Conservation (phyloP, 2,113 vertebrate species). For the Actenoides lindsayi region DNA sequence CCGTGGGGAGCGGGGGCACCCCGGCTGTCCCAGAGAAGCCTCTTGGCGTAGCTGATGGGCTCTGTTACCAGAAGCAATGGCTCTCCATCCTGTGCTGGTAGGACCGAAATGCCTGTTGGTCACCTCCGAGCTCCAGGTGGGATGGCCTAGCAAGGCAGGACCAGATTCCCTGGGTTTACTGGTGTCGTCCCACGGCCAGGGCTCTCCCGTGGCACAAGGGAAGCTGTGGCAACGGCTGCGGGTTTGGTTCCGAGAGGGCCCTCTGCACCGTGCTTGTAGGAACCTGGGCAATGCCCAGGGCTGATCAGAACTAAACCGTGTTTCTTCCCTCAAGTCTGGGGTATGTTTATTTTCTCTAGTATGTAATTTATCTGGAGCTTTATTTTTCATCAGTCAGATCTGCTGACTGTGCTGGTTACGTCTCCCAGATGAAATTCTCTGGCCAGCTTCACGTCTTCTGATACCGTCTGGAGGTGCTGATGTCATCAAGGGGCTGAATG, state of each 20-base stretch:
- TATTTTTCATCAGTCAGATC: slow-evolving; percentile 1
- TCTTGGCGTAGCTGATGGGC: rapidly evolving
- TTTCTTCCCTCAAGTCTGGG: neutral
- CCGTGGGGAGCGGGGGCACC: neutral
- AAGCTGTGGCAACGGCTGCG: rapidly evolving
- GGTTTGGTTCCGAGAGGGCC: neutral
- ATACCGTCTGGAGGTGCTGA: slow-evolving; percentile 7
- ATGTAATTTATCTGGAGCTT: slow-evolving; percentile 17
- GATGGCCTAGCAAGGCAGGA: neutral
- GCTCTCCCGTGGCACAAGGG: neutral
- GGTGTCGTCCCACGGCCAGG: neutral
- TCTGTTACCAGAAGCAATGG: rapidly evolving
- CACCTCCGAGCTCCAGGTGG: neutral
- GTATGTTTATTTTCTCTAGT: neutral
- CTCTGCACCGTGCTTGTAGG: neutral
- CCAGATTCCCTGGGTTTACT: neutral
- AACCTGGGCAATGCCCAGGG: neutral
- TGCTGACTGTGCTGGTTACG: neutral
- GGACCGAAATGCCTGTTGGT: neutral
- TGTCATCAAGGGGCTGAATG: neutral
- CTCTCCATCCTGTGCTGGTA: neutral
- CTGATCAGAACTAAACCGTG: neutral
- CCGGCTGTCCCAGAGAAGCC: neutral
- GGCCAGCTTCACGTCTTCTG: neutral
- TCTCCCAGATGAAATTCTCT: slow-evolving; percentile 28